Conservation (phyloP, 2,113 vertebrate species). For the Hirundichthys speculiger region DNA sequence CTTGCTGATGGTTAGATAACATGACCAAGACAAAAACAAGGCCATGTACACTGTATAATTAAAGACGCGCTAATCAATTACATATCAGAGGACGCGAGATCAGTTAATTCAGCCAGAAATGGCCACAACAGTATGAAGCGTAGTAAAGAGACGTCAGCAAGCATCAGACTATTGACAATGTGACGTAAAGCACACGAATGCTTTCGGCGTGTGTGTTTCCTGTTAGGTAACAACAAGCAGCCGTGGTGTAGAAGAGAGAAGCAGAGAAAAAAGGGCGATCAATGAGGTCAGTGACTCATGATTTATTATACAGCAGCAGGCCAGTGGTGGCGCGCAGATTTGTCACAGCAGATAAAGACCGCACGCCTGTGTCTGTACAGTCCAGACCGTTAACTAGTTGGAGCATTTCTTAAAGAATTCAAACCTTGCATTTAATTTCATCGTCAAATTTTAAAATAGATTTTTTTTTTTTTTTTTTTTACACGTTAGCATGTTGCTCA, state of each 20-base stretch:
- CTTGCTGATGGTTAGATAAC: not conserved
- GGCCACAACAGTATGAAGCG: too few relatives aligned
- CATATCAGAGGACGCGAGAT: too few relatives aligned
- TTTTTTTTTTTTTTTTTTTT: too few relatives aligned
- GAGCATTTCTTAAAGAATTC: too few relatives aligned
- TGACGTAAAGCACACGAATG: conserved; percentile 17
- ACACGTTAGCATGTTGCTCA: too few relatives aligned
- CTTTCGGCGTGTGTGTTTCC: conserved; percentile 14
- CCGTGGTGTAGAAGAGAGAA: conserved; percentile 14
- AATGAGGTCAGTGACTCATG: conserved; percentile 66
- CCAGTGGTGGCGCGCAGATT: conserved; percentile 59
- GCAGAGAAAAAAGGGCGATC: conserved; percentile 46
- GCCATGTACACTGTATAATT: too few relatives aligned
- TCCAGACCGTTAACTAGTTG: too few relatives aligned
- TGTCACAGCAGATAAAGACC: conserved; percentile 53
- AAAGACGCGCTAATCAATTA: too few relatives aligned
- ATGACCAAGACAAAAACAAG: not conserved
- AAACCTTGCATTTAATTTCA: too few relatives aligned
- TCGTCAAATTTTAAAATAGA: too few relatives aligned
- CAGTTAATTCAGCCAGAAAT: too few relatives aligned
- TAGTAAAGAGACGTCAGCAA: too few relatives aligned
- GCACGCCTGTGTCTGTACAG: conserved; percentile 31
- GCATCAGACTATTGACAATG: not conserved
- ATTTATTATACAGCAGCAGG: conserved; percentile 64
- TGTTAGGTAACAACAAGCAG: conserved; percentile 54